phyloP scores from a whole-genome alignment of 1,140 invertebrate genomes.

The Cylas formicarius region DNA sequence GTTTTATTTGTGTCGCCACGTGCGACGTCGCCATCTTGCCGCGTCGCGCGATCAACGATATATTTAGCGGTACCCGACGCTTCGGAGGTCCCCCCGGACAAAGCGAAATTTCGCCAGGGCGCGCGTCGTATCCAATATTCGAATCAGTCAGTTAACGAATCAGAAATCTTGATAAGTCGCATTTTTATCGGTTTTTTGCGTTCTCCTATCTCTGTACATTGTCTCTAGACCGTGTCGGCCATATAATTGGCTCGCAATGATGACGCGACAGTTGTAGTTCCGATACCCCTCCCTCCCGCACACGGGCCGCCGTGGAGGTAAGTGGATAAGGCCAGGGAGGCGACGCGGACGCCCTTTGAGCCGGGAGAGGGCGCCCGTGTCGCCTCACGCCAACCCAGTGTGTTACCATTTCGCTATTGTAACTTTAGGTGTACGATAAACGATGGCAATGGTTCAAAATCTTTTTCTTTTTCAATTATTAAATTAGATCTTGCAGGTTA shows the following conservation, averaged over 20 bases:
- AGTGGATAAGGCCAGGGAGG: conserved; percentile 42
- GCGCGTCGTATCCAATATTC: too few species aligned
- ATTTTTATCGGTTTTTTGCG: conserved; percentile 22
- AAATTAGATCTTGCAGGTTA: too few species aligned
- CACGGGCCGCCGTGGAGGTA: conserved; percentile 42
- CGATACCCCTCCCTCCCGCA: conserved; percentile 34
- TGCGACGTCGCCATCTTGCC: too few species aligned
- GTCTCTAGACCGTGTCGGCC: conserved; percentile 37
- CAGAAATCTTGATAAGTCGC: conserved; percentile 15
- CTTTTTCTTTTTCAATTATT: too few species aligned
- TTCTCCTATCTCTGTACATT: conserved; percentile 39
- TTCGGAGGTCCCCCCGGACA: too few species aligned
- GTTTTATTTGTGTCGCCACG: too few species aligned
- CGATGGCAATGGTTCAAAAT: too few species aligned
- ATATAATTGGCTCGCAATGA: conserved; percentile 32
- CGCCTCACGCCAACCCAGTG: conserved; percentile 27
- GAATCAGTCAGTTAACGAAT: not conserved
- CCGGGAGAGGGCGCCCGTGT: conserved; percentile 20
- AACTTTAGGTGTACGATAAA: too few species aligned
- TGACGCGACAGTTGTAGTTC: conserved; percentile 36
- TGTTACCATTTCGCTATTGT: too few species aligned
- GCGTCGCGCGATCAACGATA: too few species aligned
- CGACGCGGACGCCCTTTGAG: conserved; percentile 22
- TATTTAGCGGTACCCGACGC: too few species aligned
- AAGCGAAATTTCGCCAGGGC: too few species aligned